Base-by-base conservation (phyloP, 2,797 vertebrate genomes). In the Phaenicophaeus curvirostris region DNA sequence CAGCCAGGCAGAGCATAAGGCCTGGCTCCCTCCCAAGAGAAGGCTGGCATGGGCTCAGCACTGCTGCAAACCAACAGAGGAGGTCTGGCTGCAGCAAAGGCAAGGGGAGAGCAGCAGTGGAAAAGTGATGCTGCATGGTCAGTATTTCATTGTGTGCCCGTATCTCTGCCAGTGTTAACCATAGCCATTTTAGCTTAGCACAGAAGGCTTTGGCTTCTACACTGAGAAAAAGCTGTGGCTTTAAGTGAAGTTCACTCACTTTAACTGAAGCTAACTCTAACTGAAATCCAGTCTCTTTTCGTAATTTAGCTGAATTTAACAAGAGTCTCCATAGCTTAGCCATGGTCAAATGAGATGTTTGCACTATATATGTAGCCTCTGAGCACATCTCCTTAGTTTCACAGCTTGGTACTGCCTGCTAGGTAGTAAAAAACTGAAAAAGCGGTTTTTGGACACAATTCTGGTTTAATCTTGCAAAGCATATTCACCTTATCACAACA, bases 61-160 rank as follows among this genome's bases (percentile, higher is more conserved):
- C 5, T 21, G n/a, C 23, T 0, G 2, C 54, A 23, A 10, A 9
- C 13, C 31, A 2, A 11, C 7, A 5, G 37, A 8, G 24, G 5
- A 5, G 33, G 30, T 41, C 44, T 23, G 28, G 51, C 37, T 46
- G 57, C 27, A 17, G 27, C 4, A 2, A 23, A 44, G 27, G 23
- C 53, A 7, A 33, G 5, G 18, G 54, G 12, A 65, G 12, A 15
- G 9, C 0, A 0, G 3, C 24, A 6, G 14, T 3, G 20, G 37
- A 9, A 33, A 61, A 35, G 8, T 3, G 30, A 6, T 21, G 17
- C 20, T 21, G 10, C 7, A 4, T 2, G 1, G 51, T 42, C 48
- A 30, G 18, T 23, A 15, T 42, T 65, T 31, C 9, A 15, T 3
- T 4, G 11, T 18, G 15, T 59, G 27, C 41, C 28, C 16, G 16